phyloP scores from a whole-genome alignment of 2,888 invertebrate species.

The Drosophila anomelani region DNA sequence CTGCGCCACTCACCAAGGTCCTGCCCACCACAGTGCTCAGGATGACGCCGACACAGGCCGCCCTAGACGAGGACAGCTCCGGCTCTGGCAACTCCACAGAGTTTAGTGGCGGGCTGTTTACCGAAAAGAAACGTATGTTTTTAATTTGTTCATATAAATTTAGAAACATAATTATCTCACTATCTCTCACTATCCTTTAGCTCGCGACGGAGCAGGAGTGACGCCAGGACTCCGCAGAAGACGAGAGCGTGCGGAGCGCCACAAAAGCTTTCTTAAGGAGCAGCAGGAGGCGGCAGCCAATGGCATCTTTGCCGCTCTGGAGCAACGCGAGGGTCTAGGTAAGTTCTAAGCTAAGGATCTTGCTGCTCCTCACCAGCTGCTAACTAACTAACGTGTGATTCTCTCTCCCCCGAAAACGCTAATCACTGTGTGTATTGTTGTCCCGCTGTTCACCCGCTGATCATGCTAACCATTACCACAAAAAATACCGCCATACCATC shows the following conservation, averaged over 20 bases:
- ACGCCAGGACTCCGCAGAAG: slow-evolving; percentile 92
- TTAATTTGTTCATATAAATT: background rate
- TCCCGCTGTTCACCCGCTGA: slow-evolving; percentile 66
- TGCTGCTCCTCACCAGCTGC: slow-evolving; percentile 19
- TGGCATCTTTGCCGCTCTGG: slow-evolving; percentile 77
- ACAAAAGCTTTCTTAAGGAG: slow-evolving; percentile 93
- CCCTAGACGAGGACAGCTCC: slow-evolving; percentile 85
- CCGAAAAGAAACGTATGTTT: slow-evolving; percentile 80
- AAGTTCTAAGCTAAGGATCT: slow-evolving; percentile 43
- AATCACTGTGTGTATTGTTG: slow-evolving; percentile 59
- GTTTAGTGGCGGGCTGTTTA: slow-evolving; percentile 81
- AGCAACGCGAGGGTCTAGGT: slow-evolving; percentile 83
- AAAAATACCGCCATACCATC: slow-evolving; percentile 37
- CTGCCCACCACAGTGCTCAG: slow-evolving; percentile 78
- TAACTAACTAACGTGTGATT: slow-evolving; percentile 66
- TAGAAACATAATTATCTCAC: background rate
- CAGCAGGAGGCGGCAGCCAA: slow-evolving; percentile 89
- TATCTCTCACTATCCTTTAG: slow-evolving; percentile 36
- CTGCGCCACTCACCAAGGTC: slow-evolving; percentile 82
- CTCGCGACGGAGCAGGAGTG: slow-evolving; percentile 87
- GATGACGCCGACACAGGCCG: slow-evolving; percentile 80
- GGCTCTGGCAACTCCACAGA: slow-evolving; percentile 86
- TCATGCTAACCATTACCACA: slow-evolving; percentile 53
- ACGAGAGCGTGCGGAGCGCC: slow-evolving; percentile 93
- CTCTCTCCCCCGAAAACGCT: slow-evolving; percentile 64